These are phyloP conservation scores for Cygnus atratus DNA, from an alignment of 2,113 vertebrate genomes.

Conservation along the genomic window DNA sequence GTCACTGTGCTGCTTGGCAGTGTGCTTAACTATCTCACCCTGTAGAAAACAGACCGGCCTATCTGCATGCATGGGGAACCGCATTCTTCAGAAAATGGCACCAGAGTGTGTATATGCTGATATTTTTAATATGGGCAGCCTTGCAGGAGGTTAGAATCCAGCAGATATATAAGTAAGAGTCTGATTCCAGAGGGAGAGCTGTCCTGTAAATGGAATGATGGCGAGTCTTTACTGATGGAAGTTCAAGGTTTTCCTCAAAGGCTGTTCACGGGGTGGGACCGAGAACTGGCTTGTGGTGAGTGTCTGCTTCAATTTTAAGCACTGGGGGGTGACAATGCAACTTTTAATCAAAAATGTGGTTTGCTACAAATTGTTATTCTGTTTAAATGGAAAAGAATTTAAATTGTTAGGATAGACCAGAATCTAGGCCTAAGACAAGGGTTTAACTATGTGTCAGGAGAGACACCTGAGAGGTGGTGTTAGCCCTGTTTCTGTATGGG, in stretches of 20 bases:
- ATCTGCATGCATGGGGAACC: background rate
- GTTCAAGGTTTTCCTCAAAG: background rate
- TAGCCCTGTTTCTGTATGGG: background rate
- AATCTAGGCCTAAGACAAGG: background rate
- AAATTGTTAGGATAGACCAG: background rate
- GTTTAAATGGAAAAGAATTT: background rate
- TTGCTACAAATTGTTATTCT: background rate
- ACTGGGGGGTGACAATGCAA: background rate
- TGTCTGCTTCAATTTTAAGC: background rate
- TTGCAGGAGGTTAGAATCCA: background rate
- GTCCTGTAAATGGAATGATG: background rate
- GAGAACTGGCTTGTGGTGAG: background rate
- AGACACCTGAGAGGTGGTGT: background rate
- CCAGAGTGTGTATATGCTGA: background rate
- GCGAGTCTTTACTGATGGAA: background rate
- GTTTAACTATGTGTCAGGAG: background rate
- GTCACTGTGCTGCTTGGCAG: background rate
- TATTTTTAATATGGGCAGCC: background rate
- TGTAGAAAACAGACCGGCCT: background rate
- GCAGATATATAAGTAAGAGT: background rate
- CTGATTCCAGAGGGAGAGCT: background rate
- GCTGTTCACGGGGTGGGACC: background rate
- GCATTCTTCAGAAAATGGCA: background rate
- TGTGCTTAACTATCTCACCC: background rate
- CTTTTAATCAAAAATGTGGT: background rate